Base-by-base conservation (phyloP, 2,797 vertebrate species). In the Scomberomorus guttatus region DNA sequence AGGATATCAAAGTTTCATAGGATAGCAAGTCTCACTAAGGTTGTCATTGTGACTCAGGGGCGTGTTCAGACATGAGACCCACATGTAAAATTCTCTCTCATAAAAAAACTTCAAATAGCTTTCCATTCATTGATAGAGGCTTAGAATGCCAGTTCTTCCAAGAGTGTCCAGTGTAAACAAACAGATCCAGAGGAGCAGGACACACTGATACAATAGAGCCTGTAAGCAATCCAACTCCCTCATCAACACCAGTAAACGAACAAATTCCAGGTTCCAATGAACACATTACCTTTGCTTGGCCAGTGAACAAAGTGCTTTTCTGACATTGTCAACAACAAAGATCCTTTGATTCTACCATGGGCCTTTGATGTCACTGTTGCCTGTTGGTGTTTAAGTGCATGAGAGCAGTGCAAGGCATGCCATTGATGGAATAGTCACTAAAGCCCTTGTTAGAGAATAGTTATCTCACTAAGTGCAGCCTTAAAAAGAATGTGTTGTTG, bases 401-500 rank as follows among this genome's bases (percentile, higher is more conserved):
- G 59, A 55, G 62, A 75, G 75, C 58, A 56, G 74, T n/a, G 65
- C 52, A 65, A 71, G 37, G 82, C 34, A 65, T 29, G 68, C 27
- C 68, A 64, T 46, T 70, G 82, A 83, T 72, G 79, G 61, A 74
- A 69, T 3, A 64, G 77, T 69, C 37, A 51, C 72, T 65, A 58
- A 74, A 79, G 81, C 81, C 65, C 85, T 60, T 20, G 74, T 75
- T 54, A 17, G 72, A 75, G 82, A 88, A 79, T 42, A 81, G 83
- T 69, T 85, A 80, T 80, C 70, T 73, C 72, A 72, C 83, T 83
- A 82, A 86, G 87, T 77, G 88, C 80, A 72, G 85, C 80, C 67
- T 84, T 75, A 59, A 85, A 89, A 85, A 81, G 77, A 88, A 85
- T 54, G 82, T 81, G 87, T 91, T 86, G 82, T 94, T 83, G 82